Evolutionary conservation across 2,888 invertebrate genomes (phyloP).

Genomic region (Carpatolechia fugitivella): DNA sequence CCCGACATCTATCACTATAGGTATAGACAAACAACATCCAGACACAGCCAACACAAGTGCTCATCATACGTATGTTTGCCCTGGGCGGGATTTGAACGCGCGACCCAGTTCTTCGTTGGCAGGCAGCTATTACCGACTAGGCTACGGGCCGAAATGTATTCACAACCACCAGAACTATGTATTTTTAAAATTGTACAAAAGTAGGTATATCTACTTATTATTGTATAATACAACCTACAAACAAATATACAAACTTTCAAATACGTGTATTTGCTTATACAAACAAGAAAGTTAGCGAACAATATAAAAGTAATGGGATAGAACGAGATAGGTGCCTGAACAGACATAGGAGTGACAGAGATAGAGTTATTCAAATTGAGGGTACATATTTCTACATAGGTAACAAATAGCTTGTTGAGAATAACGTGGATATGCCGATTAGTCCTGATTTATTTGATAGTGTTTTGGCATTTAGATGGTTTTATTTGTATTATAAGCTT

Average conservation of each 20-base stretch:
- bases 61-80: no score
- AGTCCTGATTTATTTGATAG: not conserved
- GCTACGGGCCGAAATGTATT: no score
- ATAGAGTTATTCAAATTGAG: conserved; percentile 75
- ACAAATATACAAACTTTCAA: conserved; percentile 79
- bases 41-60: no score
- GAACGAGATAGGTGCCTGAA: conserved; percentile 50
- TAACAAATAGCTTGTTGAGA: conserved; percentile 75
- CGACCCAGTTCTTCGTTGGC: no score
- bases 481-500: not conserved
- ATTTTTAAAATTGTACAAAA: conserved; percentile 36
- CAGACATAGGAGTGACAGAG: conserved; percentile 50
- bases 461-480: no score
- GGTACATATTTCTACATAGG: conserved; percentile 79
- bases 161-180: no score
- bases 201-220: conserved; percentile 50
- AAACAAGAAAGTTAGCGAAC: conserved; percentile 80
- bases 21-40: no score
- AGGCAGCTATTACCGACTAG: no score
- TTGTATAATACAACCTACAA: conserved; percentile 73
- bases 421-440: conserved; percentile 61
- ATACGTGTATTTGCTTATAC: conserved; percentile 79
- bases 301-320: conserved; percentile 79
- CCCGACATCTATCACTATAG: no score
- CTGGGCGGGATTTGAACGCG: no score